A percentile compares a stretch with the other conserved stretches of the same genome.
These are phyloP conservation scores for Oryctolagus cuniculus DNA, from an alignment of 2,113 vertebrate genomes.

Conservation along the genomic window mOryCun1.1 NC_091432.1:142938501-142939000, in stretches of 20 bases:
- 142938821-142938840: slow-evolving; percentile 55
- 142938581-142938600: neutral
- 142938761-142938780: neutral
- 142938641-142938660: neutral
- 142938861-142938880: slow-evolving; percentile 23
- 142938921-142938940: slow-evolving; percentile 53
- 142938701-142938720: neutral
- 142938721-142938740: neutral
- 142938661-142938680: neutral
- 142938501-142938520: too few relatives aligned
- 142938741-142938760: neutral
- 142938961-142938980: slow-evolving; percentile 71
- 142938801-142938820: neutral
- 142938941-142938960: slow-evolving; percentile 63
- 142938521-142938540: too few relatives aligned
- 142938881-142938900: slow-evolving; percentile 62
- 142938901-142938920: slow-evolving; percentile 30
- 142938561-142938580: neutral
- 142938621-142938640: neutral
- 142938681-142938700: neutral
- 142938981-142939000: neutral
- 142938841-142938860: slow-evolving; percentile 45
- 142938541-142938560: neutral
- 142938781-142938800: neutral
- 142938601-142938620: neutral